Conservation (phyloP, 2,113 vertebrate species). For the Trochalopteron elliotii region DNA sequence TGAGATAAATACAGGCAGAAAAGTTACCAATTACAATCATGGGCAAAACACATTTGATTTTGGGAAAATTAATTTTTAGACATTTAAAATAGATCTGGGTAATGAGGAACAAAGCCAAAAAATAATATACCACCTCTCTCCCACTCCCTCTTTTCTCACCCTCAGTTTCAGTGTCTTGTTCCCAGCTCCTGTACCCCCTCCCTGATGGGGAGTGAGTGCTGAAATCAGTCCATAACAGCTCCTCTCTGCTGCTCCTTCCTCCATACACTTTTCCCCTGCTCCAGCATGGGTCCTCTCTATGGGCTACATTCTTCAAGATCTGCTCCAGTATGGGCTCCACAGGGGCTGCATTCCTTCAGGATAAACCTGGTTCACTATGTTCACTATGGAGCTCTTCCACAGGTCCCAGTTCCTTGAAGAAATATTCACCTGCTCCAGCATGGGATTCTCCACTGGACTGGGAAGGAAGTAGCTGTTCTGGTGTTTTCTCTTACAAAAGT, state of each 20-base stretch:
- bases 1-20: neutral
- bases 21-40: neutral
- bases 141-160: rapidly evolving
- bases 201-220: rapidly evolving
- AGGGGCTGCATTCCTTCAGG: neutral
- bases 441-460: neutral
- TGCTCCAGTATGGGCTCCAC: neutral
- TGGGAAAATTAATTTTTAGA: neutral
- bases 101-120: neutral
- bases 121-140: neutral
- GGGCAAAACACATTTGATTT: neutral
- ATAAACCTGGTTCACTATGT: neutral
- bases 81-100: neutral
- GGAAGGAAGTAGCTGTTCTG: neutral
- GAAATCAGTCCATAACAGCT: neutral
- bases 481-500: neutral
- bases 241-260: neutral
- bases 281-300: neutral
- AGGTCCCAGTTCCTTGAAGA: neutral
- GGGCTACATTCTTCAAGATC: neutral
- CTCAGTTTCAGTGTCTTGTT: neutral
- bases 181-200: neutral
- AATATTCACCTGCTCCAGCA: neutral
- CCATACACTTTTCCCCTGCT: neutral
- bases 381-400: neutral